These are phyloP conservation scores for Coreoperca whiteheadi DNA, from an alignment of 2,113 vertebrate species.

Conservation along the genomic window DNA sequence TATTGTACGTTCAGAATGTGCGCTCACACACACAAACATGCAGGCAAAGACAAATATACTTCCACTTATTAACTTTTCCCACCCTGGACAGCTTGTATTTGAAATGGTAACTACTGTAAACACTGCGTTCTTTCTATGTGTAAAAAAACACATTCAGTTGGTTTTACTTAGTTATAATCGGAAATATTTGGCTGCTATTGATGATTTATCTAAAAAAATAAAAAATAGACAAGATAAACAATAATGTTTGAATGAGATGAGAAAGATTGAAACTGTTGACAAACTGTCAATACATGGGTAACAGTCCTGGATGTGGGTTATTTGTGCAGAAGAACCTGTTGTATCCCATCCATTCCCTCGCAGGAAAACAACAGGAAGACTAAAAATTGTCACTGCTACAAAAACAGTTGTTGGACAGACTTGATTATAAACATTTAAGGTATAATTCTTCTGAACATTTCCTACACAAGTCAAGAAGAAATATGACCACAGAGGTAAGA, in stretches of 20 bases:
- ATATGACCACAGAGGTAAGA: neutral
- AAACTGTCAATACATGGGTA: neutral
- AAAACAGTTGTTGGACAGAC: neutral
- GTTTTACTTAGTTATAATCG: neutral
- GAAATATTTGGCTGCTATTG: neutral
- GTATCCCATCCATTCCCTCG: neutral
- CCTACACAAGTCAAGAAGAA: neutral
- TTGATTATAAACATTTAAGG: neutral
- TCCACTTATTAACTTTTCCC: neutral
- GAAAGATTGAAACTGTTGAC: neutral
- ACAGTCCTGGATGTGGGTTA: neutral
- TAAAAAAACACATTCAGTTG: neutral
- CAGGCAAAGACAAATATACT: conserved; percentile 6
- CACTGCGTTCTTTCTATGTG: neutral
- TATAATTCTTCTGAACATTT: neutral
- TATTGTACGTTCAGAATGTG: conserved; percentile 21
- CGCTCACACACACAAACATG: conserved; percentile 2
- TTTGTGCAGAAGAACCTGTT: neutral
- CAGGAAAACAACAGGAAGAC: neutral
- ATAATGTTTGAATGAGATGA: neutral
- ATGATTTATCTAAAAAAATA: neutral
- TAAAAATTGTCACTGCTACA: neutral
- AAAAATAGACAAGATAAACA: neutral
- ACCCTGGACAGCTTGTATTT: conserved; percentile 17
- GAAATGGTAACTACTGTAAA: conserved; percentile 34